These are phyloP conservation scores for Thripadectes ignobilis DNA, from an alignment of 2,797 vertebrate species.

Conservation along the genomic window DNA sequence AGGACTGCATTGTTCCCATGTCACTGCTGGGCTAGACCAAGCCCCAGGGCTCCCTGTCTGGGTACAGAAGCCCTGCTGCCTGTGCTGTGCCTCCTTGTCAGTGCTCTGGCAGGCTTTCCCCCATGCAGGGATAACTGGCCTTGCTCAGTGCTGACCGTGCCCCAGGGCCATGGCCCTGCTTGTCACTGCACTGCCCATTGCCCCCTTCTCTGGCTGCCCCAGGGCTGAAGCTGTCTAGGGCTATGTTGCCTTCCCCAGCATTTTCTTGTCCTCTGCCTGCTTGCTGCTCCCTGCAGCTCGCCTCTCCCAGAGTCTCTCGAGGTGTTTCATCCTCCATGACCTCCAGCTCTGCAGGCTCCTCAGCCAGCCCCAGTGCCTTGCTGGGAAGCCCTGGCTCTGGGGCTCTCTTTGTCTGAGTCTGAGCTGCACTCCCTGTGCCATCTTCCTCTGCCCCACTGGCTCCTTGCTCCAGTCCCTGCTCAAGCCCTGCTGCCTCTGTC, in stretches of 20 bases:
- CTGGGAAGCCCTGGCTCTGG: background rate
- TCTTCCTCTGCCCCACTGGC: background rate
- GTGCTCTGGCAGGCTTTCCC: background rate
- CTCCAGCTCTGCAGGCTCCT: background rate
- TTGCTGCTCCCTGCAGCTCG: background rate
- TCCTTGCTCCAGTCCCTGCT: background rate
- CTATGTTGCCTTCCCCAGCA: background rate
- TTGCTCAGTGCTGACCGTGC: background rate
- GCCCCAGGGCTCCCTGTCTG: background rate
- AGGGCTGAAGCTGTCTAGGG: background rate
- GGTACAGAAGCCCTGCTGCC: background rate
- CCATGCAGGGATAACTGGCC: accelerated
- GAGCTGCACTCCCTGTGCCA: background rate
- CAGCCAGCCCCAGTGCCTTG: accelerated
- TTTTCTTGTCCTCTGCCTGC: background rate
- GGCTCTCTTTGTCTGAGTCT: background rate
- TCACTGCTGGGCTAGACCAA: background rate
- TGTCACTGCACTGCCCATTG: too few species aligned
- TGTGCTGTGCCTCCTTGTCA: background rate
- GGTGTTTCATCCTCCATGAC: background rate
- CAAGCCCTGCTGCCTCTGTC: background rate
- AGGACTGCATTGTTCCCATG: background rate
- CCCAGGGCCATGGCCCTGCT: background rate
- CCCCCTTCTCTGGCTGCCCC: background rate
- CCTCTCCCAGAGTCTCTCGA: background rate